Base-by-base conservation (phyloP, 2,888 invertebrate genomes). In the Calliopum simillimum region DNA sequence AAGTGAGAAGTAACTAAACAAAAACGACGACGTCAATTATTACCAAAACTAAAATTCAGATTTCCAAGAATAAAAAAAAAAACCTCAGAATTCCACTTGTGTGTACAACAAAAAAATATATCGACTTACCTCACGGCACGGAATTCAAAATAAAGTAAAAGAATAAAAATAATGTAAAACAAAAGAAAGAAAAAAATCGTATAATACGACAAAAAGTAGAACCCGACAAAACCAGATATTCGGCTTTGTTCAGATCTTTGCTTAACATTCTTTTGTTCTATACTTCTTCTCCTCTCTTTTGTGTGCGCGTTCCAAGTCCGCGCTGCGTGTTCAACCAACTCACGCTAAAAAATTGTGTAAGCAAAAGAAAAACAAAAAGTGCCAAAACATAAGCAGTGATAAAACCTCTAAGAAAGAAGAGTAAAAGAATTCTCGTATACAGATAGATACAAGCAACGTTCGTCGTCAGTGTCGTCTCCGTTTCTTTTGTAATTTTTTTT, bases 221-320 rank as follows among this genome's bases (percentile, higher is more conserved):
- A 80, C 76, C 75, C 76, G 64, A 65, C 51, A 71, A 74, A 82
- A 82, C 82, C 82, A 77, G 82, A 81, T 82, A 81, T 77, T 80
- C 84, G 77, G 82, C 84, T 82, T 82, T 82, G 79, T 73, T 75
- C 63, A 55, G 55, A 65, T 62, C 62, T 65, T 55, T 55, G 23
- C 41, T 47, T 8, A 47, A 69, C 51, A 19, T 59, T 51, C 64
- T 64, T 46, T 44, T 33, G 70, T 69, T 55, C 47, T 33, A 21
- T 33, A 6, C 23, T 62, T 47, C n/a, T 8, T 23, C 11, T 61
- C 25, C 6, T n/a, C 25, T 14, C 46, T 12, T 14, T 47, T 43
- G 5, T 14, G 12, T 16, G 14, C 5, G 25, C 58, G n/a, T 33
- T 33, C 8, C 8, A 33, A 33, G 33, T 51, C n/a, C 5, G 23